Percentiles rank a stretch among this genome's conserved stretches.
Conservation (phyloP, 2,113 vertebrate genomes). For the Equus quagga region DNA sequence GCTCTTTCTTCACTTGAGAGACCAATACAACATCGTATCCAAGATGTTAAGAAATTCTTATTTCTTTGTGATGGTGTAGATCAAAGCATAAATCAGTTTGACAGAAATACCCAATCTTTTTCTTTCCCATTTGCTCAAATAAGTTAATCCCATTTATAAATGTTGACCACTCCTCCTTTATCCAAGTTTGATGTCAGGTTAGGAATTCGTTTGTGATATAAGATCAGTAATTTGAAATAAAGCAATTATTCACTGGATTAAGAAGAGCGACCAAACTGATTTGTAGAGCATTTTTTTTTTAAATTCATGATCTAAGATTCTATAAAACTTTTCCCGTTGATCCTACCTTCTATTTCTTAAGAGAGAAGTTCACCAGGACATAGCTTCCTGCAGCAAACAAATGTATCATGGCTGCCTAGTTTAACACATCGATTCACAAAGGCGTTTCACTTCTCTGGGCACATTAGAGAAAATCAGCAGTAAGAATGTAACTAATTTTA, state of each 20-base stretch:
- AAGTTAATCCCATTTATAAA: conserved; percentile 59
- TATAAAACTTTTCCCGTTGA: neutral
- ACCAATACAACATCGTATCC: neutral
- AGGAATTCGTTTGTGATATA: conserved; percentile 1
- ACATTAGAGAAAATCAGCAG: neutral
- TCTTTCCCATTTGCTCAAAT: conserved; percentile 43
- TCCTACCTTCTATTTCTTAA: neutral
- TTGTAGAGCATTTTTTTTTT: neutral
- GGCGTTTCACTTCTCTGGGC: neutral
- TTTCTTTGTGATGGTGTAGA: conserved; percentile 21
- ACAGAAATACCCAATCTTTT: conserved; percentile 27
- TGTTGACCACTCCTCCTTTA: neutral
- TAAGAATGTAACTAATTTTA: conserved; percentile 2
- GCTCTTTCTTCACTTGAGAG: conserved; percentile 31
- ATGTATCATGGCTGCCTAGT: neutral
- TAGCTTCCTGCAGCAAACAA: neutral
- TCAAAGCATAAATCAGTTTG: conserved; percentile 30
- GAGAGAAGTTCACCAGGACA: neutral
- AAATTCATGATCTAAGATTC: neutral
- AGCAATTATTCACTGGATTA: neutral
- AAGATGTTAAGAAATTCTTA: conserved; percentile 49
- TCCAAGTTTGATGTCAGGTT: neutral
- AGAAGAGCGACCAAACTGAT: neutral
- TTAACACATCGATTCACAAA: neutral
- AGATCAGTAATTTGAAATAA: conserved; percentile 13